phyloP scores from a whole-genome alignment of 2,888 invertebrate species.

The Coleophora deauratella region DNA sequence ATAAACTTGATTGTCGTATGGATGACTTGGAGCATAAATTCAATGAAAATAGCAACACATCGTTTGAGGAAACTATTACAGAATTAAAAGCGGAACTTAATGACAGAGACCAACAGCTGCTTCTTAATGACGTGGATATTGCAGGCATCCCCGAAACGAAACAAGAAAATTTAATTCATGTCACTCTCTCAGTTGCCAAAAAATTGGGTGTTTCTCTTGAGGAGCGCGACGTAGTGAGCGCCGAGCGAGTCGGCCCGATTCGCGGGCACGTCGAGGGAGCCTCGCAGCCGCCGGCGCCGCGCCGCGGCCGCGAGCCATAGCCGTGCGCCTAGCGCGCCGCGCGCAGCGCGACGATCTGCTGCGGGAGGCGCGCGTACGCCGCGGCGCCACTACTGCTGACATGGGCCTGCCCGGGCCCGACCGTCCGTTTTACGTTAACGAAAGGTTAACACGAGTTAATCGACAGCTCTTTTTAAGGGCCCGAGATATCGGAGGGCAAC shows the following conservation, averaged over 20 bases:
- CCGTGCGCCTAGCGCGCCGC: neutral
- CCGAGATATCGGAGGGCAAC: slow-evolving; percentile 1
- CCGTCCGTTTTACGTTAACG: slow-evolving; percentile 14
- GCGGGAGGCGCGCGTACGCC: neutral
- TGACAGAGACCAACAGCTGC: neutral
- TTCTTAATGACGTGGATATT: slow-evolving; percentile 1
- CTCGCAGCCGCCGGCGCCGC: neutral
- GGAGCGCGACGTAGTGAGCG: slow-evolving; percentile 1
- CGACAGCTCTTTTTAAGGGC: slow-evolving; percentile 14
- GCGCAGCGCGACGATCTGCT: too few relatives aligned
- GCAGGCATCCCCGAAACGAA: slow-evolving; percentile 1
- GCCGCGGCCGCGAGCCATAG: neutral
- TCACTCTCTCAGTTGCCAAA: neutral
- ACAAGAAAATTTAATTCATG: neutral
- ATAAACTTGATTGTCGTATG: neutral
- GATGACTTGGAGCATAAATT: neutral
- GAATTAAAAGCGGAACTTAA: neutral
- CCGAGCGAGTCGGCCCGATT: neutral
- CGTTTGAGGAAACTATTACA: neutral
- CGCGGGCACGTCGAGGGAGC: neutral
- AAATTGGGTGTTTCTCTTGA: neutral
- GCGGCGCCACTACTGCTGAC: slow-evolving; percentile 8
- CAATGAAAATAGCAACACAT: neutral
- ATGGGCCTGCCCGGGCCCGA: slow-evolving; percentile 6
- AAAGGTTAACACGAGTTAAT: slow-evolving; percentile 15